phyloP scores from a whole-genome alignment of 2,113 vertebrate genomes.

The Amphiprion ocellaris region DNA sequence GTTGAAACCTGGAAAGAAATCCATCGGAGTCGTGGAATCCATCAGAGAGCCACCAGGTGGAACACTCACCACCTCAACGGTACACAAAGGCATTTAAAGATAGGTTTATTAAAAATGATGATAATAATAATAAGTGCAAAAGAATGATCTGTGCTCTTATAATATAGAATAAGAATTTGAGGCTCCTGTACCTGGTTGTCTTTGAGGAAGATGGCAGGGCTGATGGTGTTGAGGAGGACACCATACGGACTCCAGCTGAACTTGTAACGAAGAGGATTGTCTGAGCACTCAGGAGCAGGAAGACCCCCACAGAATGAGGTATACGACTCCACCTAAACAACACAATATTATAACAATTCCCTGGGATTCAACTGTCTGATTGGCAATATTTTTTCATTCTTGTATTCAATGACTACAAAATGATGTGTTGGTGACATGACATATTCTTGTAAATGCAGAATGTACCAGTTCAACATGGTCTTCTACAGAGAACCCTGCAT shows the following conservation, averaged over 20 bases:
- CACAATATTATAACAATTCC: not conserved
- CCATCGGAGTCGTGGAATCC: conserved; percentile 87
- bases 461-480: no score
- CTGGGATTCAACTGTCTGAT: not conserved
- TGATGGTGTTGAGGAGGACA: conserved; percentile 92
- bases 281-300: conserved; percentile 93
- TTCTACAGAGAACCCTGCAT: no score
- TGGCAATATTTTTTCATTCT: no score
- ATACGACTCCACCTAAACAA: conserved; percentile 91
- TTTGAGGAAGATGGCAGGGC: conserved; percentile 89
- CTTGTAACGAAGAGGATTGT: conserved; percentile 97
- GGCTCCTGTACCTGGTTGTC: conserved; percentile 87
- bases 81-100: not conserved
- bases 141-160: no score
- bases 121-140: no score
- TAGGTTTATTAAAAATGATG: no score
- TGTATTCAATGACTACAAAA: no score
- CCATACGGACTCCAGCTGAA: conserved; percentile 98
- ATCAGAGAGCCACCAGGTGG: conserved; percentile 89
- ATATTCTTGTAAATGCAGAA: no score
- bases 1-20: conserved; percentile 94
- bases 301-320: conserved; percentile 95
- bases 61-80: conserved; percentile 82
- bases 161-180: no score
- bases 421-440: no score